phyloP scores from a whole-genome alignment of 2,113 vertebrate species.

The Nannobrachium achirus region DNA sequence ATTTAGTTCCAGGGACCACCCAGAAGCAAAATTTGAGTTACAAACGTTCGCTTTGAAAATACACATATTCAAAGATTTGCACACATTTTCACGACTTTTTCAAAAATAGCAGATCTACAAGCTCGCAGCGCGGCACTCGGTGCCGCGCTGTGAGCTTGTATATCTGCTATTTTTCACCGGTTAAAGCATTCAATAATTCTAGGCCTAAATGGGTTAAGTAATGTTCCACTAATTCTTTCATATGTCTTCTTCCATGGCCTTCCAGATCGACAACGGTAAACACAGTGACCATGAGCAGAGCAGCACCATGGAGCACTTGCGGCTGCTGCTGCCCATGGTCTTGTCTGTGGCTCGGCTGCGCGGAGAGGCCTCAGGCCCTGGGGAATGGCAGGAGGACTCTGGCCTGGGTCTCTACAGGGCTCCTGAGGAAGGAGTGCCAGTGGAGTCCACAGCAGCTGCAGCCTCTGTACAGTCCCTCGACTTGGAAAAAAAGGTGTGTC shows the following conservation, averaged over 20 bases:
- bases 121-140: no score
- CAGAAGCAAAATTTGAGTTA: no score
- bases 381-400: constrained; percentile 76
- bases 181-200: no score
- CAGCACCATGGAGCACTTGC: constrained; percentile 84
- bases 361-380: constrained; percentile 30
- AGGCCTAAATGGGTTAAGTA: no score
- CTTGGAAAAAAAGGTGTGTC: constrained; percentile 78
- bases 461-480: constrained; percentile 57
- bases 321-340: constrained; percentile 82
- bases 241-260: not conserved
- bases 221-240: no score
- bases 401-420: constrained; percentile 74
- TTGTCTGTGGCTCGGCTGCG: constrained; percentile 46
- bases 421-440: constrained; percentile 65
- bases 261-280: constrained; percentile 85
- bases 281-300: constrained; percentile 84
- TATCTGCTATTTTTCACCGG: no score
- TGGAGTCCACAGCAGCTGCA: constrained; percentile 1
- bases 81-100: no score
- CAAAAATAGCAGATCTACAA: no score
- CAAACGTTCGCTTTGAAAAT: no score
- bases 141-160: no score
- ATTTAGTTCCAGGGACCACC: no score
- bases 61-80: no score